A percentile compares a stretch with the other conserved stretches of the same genome.
Evolutionary conservation across 2,113 vertebrate genomes (phyloP).

Genomic region (Grallaria varia): DNA sequence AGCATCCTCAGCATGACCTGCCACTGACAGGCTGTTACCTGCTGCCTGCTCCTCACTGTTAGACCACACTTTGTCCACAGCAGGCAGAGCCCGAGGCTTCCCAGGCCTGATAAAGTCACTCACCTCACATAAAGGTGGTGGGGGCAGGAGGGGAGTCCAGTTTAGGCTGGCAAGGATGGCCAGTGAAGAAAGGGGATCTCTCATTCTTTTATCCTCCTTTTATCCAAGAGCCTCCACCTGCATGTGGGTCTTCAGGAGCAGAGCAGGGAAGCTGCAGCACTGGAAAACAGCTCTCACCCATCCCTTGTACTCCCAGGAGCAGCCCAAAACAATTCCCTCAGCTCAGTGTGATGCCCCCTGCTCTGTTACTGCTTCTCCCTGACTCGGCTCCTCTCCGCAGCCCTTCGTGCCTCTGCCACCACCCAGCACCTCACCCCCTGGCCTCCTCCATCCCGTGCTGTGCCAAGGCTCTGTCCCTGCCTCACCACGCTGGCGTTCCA

Average conservation of each 20-base stretch:
- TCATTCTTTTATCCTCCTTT: background rate
- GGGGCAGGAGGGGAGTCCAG: background rate
- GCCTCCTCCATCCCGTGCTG: background rate
- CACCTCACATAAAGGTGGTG: background rate
- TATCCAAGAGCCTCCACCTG: background rate
- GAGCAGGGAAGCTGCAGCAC: background rate
- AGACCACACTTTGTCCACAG: background rate
- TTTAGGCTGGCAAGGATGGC: background rate
- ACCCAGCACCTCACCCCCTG: rapidly evolving
- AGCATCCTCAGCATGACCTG: background rate
- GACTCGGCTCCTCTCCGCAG: background rate
- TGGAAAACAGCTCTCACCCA: background rate
- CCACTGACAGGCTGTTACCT: background rate
- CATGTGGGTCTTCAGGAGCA: rapidly evolving
- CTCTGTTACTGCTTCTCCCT: background rate
- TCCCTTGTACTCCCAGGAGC: rapidly evolving
- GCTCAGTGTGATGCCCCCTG: rapidly evolving
- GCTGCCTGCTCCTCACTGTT: rapidly evolving
- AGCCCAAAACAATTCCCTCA: background rate
- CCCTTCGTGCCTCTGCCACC: background rate
- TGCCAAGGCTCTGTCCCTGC: background rate
- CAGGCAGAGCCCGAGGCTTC: background rate
- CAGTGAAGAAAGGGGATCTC: rapidly evolving
- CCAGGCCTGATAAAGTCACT: background rate
- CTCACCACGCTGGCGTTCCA: background rate